Percentiles rank a stretch among this genome's conserved stretches.
Conservation (phyloP, 2,113 vertebrate species). For the Apeltes quadracus region DNA sequence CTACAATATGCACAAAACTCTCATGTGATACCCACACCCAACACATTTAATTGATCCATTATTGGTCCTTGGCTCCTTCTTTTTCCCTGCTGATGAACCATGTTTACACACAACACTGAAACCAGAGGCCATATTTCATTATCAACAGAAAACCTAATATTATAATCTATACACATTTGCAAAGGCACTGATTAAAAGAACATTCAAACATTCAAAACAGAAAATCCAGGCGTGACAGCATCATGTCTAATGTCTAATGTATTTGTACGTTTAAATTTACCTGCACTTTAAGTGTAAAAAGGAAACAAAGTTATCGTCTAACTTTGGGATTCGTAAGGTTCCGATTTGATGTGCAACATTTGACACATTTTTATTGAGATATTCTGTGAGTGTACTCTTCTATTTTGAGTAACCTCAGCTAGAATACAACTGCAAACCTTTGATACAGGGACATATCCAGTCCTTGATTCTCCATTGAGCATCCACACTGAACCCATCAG, state of each 20-base stretch:
- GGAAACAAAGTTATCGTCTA: background rate
- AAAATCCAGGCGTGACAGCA: background rate
- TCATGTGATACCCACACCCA: conserved; percentile 37
- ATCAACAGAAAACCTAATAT: conserved; percentile 4
- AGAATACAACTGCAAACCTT: background rate
- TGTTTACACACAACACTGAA: conserved; percentile 35
- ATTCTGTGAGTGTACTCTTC: background rate
- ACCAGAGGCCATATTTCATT: background rate
- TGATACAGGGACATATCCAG: background rate
- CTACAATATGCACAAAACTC: conserved; percentile 27
- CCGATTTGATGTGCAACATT: background rate
- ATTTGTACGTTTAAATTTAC: background rate
- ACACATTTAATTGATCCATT: conserved; percentile 50
- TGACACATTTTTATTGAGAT: background rate
- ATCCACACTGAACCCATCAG: background rate
- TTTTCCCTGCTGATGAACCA: conserved; percentile 45
- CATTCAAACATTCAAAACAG: background rate
- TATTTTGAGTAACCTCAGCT: background rate
- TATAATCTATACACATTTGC: background rate
- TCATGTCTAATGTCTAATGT: conserved; percentile 1
- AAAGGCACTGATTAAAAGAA: background rate
- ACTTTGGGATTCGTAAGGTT: background rate
- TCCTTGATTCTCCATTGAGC: background rate
- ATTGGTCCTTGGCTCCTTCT: conserved; percentile 33
- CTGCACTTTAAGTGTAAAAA: background rate